Evolutionary conservation across 2,888 invertebrate genomes (phyloP), one percentile per base, ranked within the genome.

Genomic region (Metacarcinus magister): DNA sequence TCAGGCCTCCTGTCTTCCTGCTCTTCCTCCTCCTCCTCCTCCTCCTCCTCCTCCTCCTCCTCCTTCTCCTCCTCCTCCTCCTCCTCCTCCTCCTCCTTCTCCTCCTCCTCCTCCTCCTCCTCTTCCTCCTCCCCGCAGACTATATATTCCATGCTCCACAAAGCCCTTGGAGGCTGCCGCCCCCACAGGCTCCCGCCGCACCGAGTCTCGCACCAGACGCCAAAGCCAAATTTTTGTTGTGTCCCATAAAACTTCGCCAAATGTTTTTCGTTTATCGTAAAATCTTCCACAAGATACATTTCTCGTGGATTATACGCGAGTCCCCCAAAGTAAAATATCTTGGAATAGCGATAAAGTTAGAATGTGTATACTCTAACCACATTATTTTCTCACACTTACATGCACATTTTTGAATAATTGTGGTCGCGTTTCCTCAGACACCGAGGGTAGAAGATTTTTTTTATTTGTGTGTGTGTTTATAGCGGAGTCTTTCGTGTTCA

Each of bases 141-240:
- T 32, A 82, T 82, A 82, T 82, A 82, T 82, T 82, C 82, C 82
- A 82, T 82, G 82, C 82, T 82, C 19, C 82, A 82, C 82, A 82
- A 82, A 82, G 32, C 32, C 82, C 82, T 82, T 5, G 82, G 82
- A 32, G 82, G 28, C 82, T 32, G 0, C 82, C 7, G 8, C 82
- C 10, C 82, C 32, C 8, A 1, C 82, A 0, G 10, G 10, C 32
- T 16, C 75, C 28, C 75, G 3, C 32, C 4, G 0, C 32, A 28
- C 67, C 67, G n/a, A n/a, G 82, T 32, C 82, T 32, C 82, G 82
- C 82, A 32, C 82, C 32, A 82, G 32, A 28, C 82, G 32, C 82
- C 82, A 82, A 82, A 82, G 82, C 82, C 82, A 82, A 82, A 82
- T 82, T 82, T 82, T 82, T 82, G 82, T 82, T 82, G 82, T 82